Evolutionary conservation across 2,888 invertebrate species (phyloP).

Genomic region (Lypha dubia): DNA sequence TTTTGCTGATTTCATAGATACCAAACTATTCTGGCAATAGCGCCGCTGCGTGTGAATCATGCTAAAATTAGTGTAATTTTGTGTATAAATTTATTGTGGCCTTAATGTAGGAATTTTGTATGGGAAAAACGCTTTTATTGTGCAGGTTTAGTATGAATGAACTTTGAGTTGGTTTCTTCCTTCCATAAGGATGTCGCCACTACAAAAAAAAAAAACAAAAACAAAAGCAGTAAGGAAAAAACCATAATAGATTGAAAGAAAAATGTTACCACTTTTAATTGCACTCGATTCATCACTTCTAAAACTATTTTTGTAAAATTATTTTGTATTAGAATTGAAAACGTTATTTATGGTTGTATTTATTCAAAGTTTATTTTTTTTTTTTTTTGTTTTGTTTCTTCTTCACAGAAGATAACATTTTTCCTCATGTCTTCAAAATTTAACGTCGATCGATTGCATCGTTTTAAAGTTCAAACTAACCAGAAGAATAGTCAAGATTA

Average conservation of each 20-base stretch:
- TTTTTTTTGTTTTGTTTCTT: not conserved
- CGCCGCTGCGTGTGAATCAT: conserved; percentile 56
- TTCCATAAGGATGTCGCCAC: conserved; percentile 20
- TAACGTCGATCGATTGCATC: too few species aligned
- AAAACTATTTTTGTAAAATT: conserved; percentile 40
- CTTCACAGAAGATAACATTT: too few species aligned
- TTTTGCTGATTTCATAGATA: too few species aligned
- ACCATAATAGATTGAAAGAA: not conserved
- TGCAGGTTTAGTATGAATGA: conserved; percentile 28
- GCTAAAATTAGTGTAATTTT: conserved; percentile 47
- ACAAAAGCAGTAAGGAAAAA: conserved; percentile 12
- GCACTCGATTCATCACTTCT: conserved; percentile 38
- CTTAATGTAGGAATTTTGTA: too few species aligned
- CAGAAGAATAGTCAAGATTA: not conserved
- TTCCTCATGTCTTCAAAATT: too few species aligned
- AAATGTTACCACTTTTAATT: conserved; percentile 33
- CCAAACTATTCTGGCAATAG: too few species aligned
- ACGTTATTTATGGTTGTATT: conserved; percentile 13
- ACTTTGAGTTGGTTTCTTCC: conserved; percentile 48
- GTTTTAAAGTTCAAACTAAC: too few species aligned
- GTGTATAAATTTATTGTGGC: conserved; percentile 6
- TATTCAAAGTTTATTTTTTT: not conserved
- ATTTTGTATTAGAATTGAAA: conserved; percentile 8
- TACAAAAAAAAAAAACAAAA: too few species aligned
- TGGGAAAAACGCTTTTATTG: too few species aligned